These are phyloP conservation scores for Gobius niger DNA, from an alignment of 2,113 vertebrate species.

Conservation along the genomic window DNA sequence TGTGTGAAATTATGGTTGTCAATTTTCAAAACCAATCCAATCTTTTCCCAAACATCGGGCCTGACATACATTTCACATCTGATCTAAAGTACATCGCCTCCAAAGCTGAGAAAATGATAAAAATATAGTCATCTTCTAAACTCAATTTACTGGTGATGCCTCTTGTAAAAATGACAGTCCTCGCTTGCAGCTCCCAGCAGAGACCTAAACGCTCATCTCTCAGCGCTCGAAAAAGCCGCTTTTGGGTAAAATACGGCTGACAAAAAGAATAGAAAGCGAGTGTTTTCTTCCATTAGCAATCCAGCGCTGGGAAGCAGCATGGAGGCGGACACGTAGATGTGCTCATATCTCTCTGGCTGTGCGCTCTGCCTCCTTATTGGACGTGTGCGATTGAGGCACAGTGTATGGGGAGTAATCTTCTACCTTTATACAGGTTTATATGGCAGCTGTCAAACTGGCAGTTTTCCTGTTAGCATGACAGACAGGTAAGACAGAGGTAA, in stretches of 20 bases:
- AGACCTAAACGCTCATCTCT: constrained; percentile 45
- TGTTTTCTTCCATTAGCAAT: constrained; percentile 39
- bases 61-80: constrained; percentile 36
- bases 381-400: constrained; percentile 23
- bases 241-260: constrained; percentile 56
- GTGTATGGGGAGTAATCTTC: constrained; percentile 7
- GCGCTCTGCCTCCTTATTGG: constrained; percentile 8
- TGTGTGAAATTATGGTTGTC: constrained; percentile 17
- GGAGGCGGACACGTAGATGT: constrained; percentile 22
- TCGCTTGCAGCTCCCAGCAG: constrained; percentile 44
- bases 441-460: constrained; percentile 56
- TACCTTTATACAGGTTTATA: constrained; percentile 8
- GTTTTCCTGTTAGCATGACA: constrained; percentile 38
- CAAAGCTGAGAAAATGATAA: constrained; percentile 51
- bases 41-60: constrained; percentile 36
- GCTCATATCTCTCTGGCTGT: background rate
- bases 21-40: constrained; percentile 48
- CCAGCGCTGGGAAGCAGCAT: constrained; percentile 21
- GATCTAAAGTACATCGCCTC: constrained; percentile 60
- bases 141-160: constrained; percentile 69
- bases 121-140: constrained; percentile 54
- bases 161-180: constrained; percentile 43
- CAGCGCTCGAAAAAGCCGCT: constrained; percentile 27
- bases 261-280: constrained; percentile 48
- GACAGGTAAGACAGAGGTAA: constrained; percentile 54